These are phyloP conservation scores for Diadophis punctatus DNA, from an alignment of 2,113 vertebrate species.

Conservation along the genomic window DNA sequence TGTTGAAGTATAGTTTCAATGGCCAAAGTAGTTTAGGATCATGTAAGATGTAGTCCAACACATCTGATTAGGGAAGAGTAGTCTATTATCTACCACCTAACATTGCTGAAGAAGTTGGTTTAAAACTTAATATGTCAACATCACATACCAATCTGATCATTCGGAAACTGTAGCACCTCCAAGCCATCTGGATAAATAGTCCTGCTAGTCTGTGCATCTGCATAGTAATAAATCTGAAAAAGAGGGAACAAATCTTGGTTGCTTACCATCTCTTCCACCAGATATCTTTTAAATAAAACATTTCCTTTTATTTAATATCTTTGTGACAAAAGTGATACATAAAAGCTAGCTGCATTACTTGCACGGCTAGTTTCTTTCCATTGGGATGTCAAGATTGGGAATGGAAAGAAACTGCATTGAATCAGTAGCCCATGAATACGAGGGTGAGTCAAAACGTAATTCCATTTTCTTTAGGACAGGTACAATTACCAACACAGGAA, in stretches of 20 bases:
- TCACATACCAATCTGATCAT: slow-evolving; percentile 74
- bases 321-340: not conserved
- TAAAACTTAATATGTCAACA: not conserved
- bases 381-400: not conserved
- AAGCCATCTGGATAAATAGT: slow-evolving; percentile 65
- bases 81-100: not conserved
- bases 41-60: not conserved
- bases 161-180: slow-evolving; percentile 69
- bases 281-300: not conserved
- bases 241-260: slow-evolving; percentile 11
- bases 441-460: no score
- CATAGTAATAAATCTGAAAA: slow-evolving; percentile 73
- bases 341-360: not conserved
- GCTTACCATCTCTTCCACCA: not conserved
- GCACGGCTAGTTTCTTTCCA: not conserved
- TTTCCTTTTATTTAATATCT: not conserved
- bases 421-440: not conserved
- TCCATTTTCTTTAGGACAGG: no score
- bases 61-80: not conserved
- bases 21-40: not conserved
- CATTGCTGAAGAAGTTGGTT: not conserved
- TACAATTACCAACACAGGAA: no score
- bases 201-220: slow-evolving; percentile 64
- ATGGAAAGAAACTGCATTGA: not conserved
- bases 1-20: not conserved